Base-by-base conservation (phyloP, 2,113 vertebrate genomes). In the Rostratula benghalensis region DNA sequence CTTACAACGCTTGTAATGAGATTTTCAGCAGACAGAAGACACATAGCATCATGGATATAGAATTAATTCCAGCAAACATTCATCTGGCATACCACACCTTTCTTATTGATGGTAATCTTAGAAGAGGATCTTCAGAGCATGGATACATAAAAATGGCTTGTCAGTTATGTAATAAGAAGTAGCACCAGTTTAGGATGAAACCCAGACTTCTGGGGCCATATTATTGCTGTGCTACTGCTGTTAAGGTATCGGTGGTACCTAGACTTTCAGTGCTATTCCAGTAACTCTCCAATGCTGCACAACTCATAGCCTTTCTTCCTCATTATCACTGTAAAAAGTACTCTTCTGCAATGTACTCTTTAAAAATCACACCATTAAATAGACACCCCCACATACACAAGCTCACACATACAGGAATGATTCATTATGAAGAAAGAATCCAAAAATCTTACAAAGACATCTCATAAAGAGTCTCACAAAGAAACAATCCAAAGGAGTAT, bases 151-250 rank as follows among this genome's bases (percentile, higher is more conserved):
- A 61, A 63, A 24, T 21, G 17, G 23, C 13, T 67, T 7, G 51
- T 25, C 46, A 60, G 81, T 35, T 68, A 67, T 16, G 24, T 25
- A 71, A 15, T 48, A 64, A 71, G 27, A 70, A 54, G 54, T 23
- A 86, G 41, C 21, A 63, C 0, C 4, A 75, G 37, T 43, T 41
- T 43, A 54, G 78, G 71, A 45, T 22, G 12, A 60, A 75, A 87
- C 59, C 6, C 35, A 89, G 59, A 63, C 6, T 3, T 30, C 18
- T 4, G 12, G 71, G 30, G 14, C 28, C 31, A 11, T 14, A 10
- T 5, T 11, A 8, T 9, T 37, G 21, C 20, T 25, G 1, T 23
- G 9, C n/a, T 51, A 5, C 30, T 56, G 0, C 35, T 43, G 7
- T 63, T 73, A 23, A 59, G 53, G 31, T 9, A 13, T 6, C 25